Percentiles rank a stretch among this genome's conserved stretches.
Conservation (phyloP, 2,888 invertebrate genomes). For the Linnaemya tessellans region DNA sequence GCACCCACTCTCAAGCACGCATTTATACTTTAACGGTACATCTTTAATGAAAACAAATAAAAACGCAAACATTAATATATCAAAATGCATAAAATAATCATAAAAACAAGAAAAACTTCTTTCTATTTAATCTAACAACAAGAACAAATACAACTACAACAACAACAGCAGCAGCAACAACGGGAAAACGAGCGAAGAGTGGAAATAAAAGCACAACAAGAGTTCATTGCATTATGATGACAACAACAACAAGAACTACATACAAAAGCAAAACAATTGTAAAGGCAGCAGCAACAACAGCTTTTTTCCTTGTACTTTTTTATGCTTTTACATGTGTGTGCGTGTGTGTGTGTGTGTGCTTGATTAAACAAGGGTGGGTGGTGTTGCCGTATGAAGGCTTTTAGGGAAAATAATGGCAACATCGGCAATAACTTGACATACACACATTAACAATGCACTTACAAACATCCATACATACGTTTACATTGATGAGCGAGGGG, state of each 20-base stretch:
- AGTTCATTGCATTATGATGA: constrained; percentile 82
- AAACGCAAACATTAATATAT: constrained; percentile 50
- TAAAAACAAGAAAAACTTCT: constrained; percentile 50
- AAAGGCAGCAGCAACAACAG: constrained; percentile 70
- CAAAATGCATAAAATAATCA: constrained; percentile 36
- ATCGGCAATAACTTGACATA: constrained; percentile 58
- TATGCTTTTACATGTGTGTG: neutral
- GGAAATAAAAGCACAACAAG: constrained; percentile 73
- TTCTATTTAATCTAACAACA: constrained; percentile 57
- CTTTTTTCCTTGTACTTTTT: constrained; percentile 58
- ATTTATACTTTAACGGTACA: constrained; percentile 39
- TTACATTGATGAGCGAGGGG: neutral
- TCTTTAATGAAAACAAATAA: constrained; percentile 44
- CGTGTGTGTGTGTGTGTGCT: neutral
- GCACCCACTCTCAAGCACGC: neutral
- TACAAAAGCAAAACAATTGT: constrained; percentile 30
- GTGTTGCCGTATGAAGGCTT: constrained; percentile 55
- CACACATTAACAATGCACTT: constrained; percentile 53
- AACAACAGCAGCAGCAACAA: constrained; percentile 33
- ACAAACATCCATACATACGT: constrained; percentile 19
- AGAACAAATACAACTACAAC: constrained; percentile 30
- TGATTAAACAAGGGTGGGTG: constrained; percentile 68
- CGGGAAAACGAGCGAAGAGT: constrained; percentile 28
- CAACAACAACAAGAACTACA: constrained; percentile 75
- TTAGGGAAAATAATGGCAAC: constrained; percentile 46